Evolutionary conservation across 1,140 invertebrate genomes (phyloP).

Genomic region (Diabrotica undecimpunctata): DNA sequence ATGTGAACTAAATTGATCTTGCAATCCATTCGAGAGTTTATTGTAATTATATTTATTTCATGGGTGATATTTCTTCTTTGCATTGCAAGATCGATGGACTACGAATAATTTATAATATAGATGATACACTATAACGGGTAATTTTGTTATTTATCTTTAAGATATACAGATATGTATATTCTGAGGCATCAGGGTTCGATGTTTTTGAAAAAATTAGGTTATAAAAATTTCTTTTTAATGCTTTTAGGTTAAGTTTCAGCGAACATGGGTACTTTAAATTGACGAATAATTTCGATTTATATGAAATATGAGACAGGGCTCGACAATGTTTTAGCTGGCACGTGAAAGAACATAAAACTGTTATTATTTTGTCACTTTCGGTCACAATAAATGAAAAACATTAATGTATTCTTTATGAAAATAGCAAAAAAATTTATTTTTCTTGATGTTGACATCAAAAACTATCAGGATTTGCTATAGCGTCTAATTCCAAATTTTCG

Average conservation of each 20-base stretch:
- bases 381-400: no score
- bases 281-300: no score
- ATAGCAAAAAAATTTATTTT: no score
- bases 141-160: slow-evolving; percentile 9
- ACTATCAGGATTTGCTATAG: no score
- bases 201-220: slow-evolving; percentile 25
- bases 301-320: no score
- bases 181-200: slow-evolving; percentile 34
- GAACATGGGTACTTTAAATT: slow-evolving; percentile 5
- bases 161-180: slow-evolving; percentile 16
- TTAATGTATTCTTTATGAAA: no score
- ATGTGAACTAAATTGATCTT: slow-evolving; percentile 3
- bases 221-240: slow-evolving; percentile 7
- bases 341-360: no score
- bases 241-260: slow-evolving; percentile 8
- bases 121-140: slow-evolving; percentile 15
- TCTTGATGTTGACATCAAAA: no score
- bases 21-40: slow-evolving; percentile 15
- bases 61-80: slow-evolving; percentile 22
- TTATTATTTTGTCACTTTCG: no score
- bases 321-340: no score
- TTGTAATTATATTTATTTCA: slow-evolving; percentile 25
- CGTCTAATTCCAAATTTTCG: no score
- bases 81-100: slow-evolving; percentile 10
- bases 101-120: slow-evolving; percentile 15